phyloP scores from a whole-genome alignment of 2,113 vertebrate species.

The Cephalopterus ornatus region DNA sequence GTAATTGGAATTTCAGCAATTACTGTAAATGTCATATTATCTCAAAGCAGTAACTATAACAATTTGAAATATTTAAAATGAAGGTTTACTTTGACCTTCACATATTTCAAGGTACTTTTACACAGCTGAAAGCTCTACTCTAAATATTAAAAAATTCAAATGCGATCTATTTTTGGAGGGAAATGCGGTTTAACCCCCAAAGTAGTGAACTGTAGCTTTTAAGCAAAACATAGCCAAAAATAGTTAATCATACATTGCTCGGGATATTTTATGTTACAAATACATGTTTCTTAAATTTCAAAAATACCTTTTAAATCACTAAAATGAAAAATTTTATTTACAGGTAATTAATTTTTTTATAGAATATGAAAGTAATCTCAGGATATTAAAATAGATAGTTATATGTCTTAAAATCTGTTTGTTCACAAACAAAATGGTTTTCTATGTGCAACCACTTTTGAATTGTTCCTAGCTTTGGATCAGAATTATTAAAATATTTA shows the following conservation, averaged over 20 bases:
- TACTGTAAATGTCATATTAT: slow-evolving; percentile 54
- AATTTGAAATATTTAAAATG: slow-evolving; percentile 39
- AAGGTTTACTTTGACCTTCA: slow-evolving; percentile 27
- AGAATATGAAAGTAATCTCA: neutral
- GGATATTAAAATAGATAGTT: neutral
- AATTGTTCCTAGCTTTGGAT: neutral
- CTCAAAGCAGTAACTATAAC: slow-evolving; percentile 18
- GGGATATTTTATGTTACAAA: neutral
- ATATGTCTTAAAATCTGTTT: neutral
- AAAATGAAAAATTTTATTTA: neutral
- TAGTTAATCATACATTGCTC: neutral
- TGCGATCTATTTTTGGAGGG: neutral
- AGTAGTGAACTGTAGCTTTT: neutral
- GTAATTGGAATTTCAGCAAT: slow-evolving; percentile 54
- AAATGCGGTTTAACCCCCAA: neutral
- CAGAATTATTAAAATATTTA: neutral
- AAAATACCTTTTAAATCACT: neutral
- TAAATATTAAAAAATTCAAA: neutral
- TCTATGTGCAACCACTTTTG: neutral
- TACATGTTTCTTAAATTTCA: neutral
- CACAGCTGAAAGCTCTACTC: neutral
- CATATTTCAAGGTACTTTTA: slow-evolving; percentile 24
- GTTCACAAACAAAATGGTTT: neutral
- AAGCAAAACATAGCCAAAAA: neutral
- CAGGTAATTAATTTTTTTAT: neutral